These are phyloP conservation scores for Cerastis rubricosa DNA, from an alignment of 2,888 invertebrate species.

Conservation along the genomic window DNA sequence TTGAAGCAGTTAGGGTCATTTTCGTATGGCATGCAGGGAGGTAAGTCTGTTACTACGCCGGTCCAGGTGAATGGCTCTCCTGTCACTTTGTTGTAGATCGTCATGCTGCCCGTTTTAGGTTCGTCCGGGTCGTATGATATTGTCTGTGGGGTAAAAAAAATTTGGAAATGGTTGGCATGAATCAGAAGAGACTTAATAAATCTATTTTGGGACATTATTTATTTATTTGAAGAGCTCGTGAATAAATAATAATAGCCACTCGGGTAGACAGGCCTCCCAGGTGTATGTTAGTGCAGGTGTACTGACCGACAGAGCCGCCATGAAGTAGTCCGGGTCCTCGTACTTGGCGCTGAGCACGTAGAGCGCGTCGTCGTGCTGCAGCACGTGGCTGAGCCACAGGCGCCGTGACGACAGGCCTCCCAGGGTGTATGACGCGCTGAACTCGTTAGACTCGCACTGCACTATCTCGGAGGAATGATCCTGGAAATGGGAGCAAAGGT, in stretches of 20 bases:
- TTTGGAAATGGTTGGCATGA: background rate
- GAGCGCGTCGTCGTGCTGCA: constrained; percentile 65
- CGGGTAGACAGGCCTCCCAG: no score
- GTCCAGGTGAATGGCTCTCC: constrained; percentile 81
- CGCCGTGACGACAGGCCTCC: constrained; percentile 60
- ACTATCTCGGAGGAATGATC: constrained; percentile 72
- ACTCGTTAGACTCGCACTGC: constrained; percentile 56
- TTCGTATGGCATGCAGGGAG: constrained; percentile 72
- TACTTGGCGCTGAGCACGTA: constrained; percentile 76
- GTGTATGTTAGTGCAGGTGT: background rate
- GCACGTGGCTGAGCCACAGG: constrained; percentile 69
- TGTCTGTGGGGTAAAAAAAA: constrained; percentile 68
- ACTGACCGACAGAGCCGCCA: constrained; percentile 73
- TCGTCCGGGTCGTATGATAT: constrained; percentile 69
- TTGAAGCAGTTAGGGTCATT: constrained; percentile 69
- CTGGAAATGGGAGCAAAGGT: constrained; percentile 61
- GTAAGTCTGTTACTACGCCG: constrained; percentile 73
- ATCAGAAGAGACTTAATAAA: background rate
- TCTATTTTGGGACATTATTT: background rate
- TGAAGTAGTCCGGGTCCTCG: constrained; percentile 71
- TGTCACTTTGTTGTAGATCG: constrained; percentile 80
- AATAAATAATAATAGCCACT: no score
- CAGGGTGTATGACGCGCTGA: constrained; percentile 70
- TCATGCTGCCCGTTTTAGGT: constrained; percentile 74
- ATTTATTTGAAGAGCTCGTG: background rate